Percentiles rank a stretch among this genome's conserved stretches.
Evolutionary conservation across 2,113 vertebrate species (phyloP).

Genomic region (Amblyopsis rosae): DNA sequence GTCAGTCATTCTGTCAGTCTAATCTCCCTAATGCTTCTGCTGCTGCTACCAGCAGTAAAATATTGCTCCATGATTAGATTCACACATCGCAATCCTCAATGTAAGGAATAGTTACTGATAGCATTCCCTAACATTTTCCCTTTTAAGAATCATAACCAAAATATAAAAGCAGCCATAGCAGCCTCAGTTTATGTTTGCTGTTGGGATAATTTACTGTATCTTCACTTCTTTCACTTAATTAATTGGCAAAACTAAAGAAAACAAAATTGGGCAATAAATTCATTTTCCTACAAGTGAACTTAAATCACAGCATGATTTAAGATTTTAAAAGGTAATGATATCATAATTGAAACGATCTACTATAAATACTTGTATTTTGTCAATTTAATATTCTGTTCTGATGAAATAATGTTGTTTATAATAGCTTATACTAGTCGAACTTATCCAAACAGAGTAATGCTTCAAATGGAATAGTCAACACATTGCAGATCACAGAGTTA

Average conservation of each 20-base stretch:
- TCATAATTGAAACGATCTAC: background rate
- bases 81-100: background rate
- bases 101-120: background rate
- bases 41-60: no score
- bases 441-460: conserved; percentile 67
- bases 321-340: background rate
- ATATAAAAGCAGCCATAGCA: conserved; percentile 4
- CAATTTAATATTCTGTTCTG: conserved; percentile 8
- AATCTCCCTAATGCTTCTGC: no score
- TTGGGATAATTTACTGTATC: background rate
- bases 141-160: conserved; percentile 2
- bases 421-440: no score
- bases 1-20: no score
- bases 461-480: conserved; percentile 21
- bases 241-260: conserved; percentile 26
- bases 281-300: background rate
- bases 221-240: background rate
- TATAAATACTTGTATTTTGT: background rate
- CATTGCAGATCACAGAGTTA: background rate
- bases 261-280: no score
- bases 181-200: no score
- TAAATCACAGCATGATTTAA: background rate
- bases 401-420: background rate
- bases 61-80: no score
- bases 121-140: background rate